Base-by-base conservation (phyloP, 2,888 invertebrate genomes). In the Cryptocheilus praepositus region DNA sequence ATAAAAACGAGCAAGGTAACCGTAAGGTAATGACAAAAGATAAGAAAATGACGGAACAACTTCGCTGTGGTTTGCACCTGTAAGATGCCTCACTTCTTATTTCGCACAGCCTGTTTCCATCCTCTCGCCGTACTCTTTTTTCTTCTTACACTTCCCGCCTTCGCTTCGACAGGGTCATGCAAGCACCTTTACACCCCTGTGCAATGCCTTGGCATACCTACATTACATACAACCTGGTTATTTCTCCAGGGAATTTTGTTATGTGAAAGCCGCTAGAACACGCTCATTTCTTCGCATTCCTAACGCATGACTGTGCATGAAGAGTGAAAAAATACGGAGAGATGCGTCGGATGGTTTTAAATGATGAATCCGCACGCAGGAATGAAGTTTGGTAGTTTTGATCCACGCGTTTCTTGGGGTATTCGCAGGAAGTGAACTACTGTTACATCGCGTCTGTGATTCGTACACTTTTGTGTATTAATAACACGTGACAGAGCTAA, bases 211-310 rank as follows among this genome's bases (percentile, higher is more conserved):
- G 72, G 83, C 85, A 84, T 84, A 80, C 36, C 36, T 36, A 11
- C 85, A 86, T 86, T 86, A 86, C 86, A 85, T 80, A 84, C 86
- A 85, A 81, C 79, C 79, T 77, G 85, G 83, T 86, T 86, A 86
- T 86, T 86, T 86, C 86, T 86, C 86, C 79, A 82, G 86, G 86
- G 86, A 86, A 82, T 84, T 85, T 84, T 84, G 84, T 84, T 84
- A 75, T 84, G 83, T 80, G 84, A 81, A 84, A 77, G 76, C 80
- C 71, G 75, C 80, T 63, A 67, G 70, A 70, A 73, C 68, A 71
- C 77, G 74, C 79, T 67, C 70, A 79, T 73, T 62, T 66, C 63
- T 28, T 28, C 21, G 22, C 13, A 21, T n/a, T 25, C 21, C 46
- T 28, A 49, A 59, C 70, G 59, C 61, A 28, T 69, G 69, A 54